phyloP scores from a whole-genome alignment of 1,140 invertebrate species.

The Colletes gigas region DNA sequence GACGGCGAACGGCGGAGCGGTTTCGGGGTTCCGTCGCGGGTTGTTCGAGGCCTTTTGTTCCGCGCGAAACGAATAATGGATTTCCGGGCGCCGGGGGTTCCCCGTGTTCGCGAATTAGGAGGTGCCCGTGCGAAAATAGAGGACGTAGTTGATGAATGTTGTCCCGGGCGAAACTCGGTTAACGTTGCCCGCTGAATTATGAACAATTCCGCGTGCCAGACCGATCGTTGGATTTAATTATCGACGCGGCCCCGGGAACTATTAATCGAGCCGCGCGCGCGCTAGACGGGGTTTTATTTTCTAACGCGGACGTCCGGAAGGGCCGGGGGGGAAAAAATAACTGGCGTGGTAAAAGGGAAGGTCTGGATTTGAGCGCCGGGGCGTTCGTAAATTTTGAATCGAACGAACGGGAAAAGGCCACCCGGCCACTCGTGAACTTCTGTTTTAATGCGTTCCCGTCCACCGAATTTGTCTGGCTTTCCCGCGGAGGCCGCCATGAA shows the following conservation, averaged over 20 bases:
- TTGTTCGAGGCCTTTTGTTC: slow-evolving; percentile 18
- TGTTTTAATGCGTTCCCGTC: background rate
- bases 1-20: background rate
- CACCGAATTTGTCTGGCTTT: too few species aligned
- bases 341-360: too few species aligned
- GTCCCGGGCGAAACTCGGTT: slow-evolving; percentile 11
- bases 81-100: slow-evolving; percentile 1
- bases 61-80: slow-evolving; percentile 22
- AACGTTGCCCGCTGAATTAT: slow-evolving; percentile 18
- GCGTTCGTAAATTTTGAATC: background rate
- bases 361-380: too few species aligned
- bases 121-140: background rate
- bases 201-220: background rate
- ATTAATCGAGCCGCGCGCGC: slow-evolving; percentile 2
- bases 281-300: background rate
- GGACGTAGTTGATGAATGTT: slow-evolving; percentile 31
- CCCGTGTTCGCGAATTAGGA: background rate
- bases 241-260: background rate
- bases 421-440: background rate
- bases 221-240: slow-evolving; percentile 40
- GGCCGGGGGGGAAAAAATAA: background rate
- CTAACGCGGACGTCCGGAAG: background rate
- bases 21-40: background rate
- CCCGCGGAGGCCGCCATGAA: too few species aligned
- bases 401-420: background rate